Base-by-base conservation (phyloP, 2,797 vertebrate species). In the Channallabes apus region DNA sequence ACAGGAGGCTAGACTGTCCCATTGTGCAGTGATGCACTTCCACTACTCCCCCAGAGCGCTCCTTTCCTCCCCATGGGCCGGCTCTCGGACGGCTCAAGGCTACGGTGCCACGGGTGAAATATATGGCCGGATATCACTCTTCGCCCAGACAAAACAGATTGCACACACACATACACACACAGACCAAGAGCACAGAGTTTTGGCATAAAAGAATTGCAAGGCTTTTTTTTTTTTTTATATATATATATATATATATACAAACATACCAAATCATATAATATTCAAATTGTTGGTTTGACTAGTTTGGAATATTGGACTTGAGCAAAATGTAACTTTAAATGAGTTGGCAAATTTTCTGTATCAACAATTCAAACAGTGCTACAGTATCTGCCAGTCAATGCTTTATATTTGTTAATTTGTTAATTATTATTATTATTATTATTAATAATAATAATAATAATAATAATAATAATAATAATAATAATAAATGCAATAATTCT, bases 71-170 rank as follows among this genome's bases (percentile, higher is more conserved):
- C 82, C 4, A n/a, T 92, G 93, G 95, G 93, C 89, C 92, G 92
- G 91, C 91, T 94, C 95, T 94, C 93, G 93, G 90, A 88, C 89
- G 87, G 0, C 94, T 96, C 96, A 96, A 97, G 94, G 94, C 94
- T 96, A 94, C 93, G 93, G 90, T 93, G 94, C 92, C 93, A 91
- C 92, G 92, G 75, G 91, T 89, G 91, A 93, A 94, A 93, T 94
- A 95, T 95, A 95, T 94, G 92, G 90, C 92, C 95, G 95, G 94
- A 94, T 95, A 95, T 94, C 94, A 93, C 94, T 92, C 93, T 90
- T 92, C 89, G 88, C 93, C 94, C 93, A 96, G 94, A 96, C 95
- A 95, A 95, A 96, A 96, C 93, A 95, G 68, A 89, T 80, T n/a
- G 56, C 22, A 62, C 80, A 71, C n/a, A 80, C 73, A 73, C 61